Conservation (phyloP, 2,113 vertebrate species). For the Patagioenas fasciata region DNA sequence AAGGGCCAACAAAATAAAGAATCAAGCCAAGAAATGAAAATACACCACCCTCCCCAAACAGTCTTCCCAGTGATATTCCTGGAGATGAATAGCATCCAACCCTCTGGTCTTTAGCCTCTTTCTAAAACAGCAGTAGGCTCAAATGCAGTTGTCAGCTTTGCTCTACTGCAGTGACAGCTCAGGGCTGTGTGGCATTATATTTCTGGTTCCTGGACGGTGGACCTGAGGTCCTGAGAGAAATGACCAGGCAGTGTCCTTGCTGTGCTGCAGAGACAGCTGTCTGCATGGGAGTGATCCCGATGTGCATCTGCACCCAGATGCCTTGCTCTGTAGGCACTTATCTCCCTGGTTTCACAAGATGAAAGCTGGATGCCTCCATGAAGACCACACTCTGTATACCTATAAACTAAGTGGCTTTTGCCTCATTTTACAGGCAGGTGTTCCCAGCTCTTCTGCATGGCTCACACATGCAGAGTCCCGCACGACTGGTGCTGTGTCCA, state of each 20-base stretch:
- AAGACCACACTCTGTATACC: neutral
- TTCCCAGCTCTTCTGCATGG: neutral
- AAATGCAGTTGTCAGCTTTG: neutral
- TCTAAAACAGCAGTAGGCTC: neutral
- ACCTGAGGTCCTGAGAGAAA: neutral
- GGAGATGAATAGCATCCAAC: neutral
- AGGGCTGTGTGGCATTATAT: neutral
- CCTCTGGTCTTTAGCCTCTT: neutral
- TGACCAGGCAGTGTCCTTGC: neutral
- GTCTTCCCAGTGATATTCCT: neutral
- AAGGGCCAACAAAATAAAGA: neutral
- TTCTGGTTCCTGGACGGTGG: neutral
- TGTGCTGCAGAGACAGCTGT: neutral
- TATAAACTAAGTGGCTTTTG: neutral
- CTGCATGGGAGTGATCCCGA: neutral
- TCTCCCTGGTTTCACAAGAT: neutral
- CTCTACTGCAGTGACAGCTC: neutral
- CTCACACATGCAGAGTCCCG: neutral
- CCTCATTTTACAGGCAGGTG: neutral
- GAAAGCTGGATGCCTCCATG: neutral
- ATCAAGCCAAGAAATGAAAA: neutral
- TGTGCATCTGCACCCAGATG: neutral
- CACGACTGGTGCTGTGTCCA: fast-evolving
- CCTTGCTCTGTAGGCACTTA: neutral
- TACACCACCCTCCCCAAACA: neutral